A percentile compares a stretch with the other conserved stretches of the same genome.
phyloP scores from a whole-genome alignment of 2,888 invertebrate genomes.

The Amblyteles armatorius region DNA sequence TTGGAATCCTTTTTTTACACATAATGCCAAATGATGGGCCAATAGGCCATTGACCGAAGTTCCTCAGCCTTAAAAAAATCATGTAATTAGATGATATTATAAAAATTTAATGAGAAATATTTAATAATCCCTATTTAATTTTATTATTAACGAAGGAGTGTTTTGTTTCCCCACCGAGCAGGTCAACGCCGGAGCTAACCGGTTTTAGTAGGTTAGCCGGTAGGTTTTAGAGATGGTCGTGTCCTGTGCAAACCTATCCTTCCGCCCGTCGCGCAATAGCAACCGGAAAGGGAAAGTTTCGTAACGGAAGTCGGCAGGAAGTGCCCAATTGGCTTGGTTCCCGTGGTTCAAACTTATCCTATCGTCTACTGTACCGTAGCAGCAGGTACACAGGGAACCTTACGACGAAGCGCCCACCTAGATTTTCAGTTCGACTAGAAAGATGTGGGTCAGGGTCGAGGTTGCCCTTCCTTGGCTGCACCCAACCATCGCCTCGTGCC shows the following conservation, averaged over 20 bases:
- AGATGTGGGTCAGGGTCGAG: slow-evolving; percentile 64
- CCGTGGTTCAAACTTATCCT: neutral
- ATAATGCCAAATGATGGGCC: too few species aligned
- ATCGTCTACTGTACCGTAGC: neutral
- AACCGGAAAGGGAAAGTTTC: neutral
- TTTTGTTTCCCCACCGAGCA: neutral
- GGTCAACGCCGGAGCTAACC: neutral
- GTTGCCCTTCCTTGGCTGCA: slow-evolving; percentile 29
- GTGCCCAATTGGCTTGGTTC: neutral
- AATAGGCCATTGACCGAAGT: too few species aligned
- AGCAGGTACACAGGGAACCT: neutral
- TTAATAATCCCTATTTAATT: neutral
- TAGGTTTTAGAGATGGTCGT: neutral
- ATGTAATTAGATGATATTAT: too few species aligned
- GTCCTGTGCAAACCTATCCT: neutral
- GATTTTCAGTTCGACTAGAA: slow-evolving; percentile 58
- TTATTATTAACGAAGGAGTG: neutral
- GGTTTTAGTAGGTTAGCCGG: neutral
- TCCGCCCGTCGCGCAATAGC: neutral
- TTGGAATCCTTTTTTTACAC: too few species aligned
- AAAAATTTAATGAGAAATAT: neutral
- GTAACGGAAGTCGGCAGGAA: neutral
- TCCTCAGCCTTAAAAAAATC: too few species aligned
- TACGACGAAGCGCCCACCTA: slow-evolving; percentile 45
- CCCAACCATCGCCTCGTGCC: slow-evolving; percentile 44